Conservation (phyloP, 2,113 vertebrate species). For the Eidolon helvum region DNA sequence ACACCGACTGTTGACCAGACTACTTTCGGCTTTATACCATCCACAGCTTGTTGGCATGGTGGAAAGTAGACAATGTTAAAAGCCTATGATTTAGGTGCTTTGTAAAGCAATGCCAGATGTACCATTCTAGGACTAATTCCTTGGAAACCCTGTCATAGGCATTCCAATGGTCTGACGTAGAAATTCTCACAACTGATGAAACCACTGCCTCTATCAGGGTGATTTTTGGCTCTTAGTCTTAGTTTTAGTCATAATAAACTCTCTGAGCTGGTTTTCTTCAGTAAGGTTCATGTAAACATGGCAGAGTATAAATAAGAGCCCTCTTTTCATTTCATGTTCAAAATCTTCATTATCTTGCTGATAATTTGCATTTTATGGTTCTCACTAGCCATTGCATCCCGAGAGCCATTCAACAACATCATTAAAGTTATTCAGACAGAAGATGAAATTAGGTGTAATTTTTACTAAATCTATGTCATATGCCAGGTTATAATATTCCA, state of each 20-base stretch:
- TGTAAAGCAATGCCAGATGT: background rate
- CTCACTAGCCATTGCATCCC: background rate
- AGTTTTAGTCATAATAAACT: background rate
- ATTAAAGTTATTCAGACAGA: background rate
- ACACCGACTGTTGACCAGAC: background rate
- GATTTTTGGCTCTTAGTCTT: background rate
- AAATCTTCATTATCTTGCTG: background rate
- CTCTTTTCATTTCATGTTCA: background rate
- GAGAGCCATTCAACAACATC: background rate
- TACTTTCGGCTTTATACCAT: background rate
- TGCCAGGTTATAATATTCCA: background rate
- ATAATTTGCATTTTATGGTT: constrained; percentile 5
- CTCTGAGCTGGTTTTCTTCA: constrained; percentile 13
- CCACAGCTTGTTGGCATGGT: background rate
- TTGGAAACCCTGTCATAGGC: background rate
- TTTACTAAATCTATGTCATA: background rate
- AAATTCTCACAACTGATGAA: background rate
- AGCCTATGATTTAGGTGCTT: background rate
- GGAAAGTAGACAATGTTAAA: background rate
- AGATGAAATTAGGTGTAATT: background rate
- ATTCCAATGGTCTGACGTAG: background rate
- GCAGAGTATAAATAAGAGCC: background rate
- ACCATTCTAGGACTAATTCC: background rate
- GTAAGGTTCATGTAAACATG: background rate
- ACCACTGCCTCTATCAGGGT: background rate